Conservation (phyloP, 1,140 invertebrate species). For the Drosophila sechellia region DNA sequence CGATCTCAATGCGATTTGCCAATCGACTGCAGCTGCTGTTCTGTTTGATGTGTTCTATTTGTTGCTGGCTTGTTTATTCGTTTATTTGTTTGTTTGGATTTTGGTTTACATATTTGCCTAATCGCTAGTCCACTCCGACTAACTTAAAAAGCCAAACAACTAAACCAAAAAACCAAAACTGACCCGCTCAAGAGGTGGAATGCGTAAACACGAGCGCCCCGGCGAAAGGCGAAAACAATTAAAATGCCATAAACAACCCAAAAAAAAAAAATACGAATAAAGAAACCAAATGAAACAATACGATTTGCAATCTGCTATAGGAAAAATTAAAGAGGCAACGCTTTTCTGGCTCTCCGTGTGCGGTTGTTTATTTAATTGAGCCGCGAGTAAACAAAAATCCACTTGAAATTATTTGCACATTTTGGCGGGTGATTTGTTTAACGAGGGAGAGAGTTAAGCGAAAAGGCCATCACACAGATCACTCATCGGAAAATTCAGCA, state of each 20-base stretch:
- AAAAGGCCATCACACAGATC: neutral
- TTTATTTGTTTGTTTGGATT: slow-evolving; percentile 15
- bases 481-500: neutral
- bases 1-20: slow-evolving; percentile 32
- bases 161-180: slow-evolving; percentile 27
- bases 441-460: slow-evolving; percentile 4
- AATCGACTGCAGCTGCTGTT: slow-evolving; percentile 15
- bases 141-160: neutral
- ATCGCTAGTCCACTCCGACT: slow-evolving; percentile 9
- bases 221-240: slow-evolving; percentile 23
- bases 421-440: slow-evolving; percentile 6
- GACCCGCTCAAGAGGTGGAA: slow-evolving; percentile 42
- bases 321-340: slow-evolving; percentile 13
- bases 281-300: slow-evolving; percentile 7
- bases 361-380: slow-evolving; percentile 32
- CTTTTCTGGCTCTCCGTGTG: slow-evolving; percentile 7
- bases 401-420: slow-evolving; percentile 19
- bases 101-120: slow-evolving; percentile 28
- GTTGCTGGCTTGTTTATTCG: slow-evolving; percentile 1
- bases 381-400: slow-evolving; percentile 28
- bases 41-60: neutral
- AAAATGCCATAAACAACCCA: slow-evolving; percentile 30
- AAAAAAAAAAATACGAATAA: neutral
- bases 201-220: slow-evolving; percentile 31
- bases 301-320: slow-evolving; percentile 14